These are phyloP conservation scores for Lutjanus argentimaculatus DNA, from an alignment of 2,797 vertebrate species.

Conservation along the genomic window DNA sequence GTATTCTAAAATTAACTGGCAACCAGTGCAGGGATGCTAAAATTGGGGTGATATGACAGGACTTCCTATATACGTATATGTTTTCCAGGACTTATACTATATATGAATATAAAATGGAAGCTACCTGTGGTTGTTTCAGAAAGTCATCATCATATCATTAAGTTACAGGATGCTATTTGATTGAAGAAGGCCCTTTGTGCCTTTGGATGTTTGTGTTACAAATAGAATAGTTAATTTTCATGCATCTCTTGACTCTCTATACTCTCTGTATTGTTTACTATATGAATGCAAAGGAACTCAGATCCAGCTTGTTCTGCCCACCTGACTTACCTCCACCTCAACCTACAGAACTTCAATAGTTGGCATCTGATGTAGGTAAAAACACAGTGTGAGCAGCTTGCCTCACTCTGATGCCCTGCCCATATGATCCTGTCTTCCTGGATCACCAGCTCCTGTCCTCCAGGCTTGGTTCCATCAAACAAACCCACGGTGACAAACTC, in stretches of 20 bases:
- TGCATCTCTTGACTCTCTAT: not conserved
- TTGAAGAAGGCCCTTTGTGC: too few species aligned
- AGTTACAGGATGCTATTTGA: not conserved
- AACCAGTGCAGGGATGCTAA: too few species aligned
- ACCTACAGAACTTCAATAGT: constrained; percentile 87
- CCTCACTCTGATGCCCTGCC: constrained; percentile 86
- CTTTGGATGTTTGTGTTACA: not conserved
- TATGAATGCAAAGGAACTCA: constrained; percentile 16
- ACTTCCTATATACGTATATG: too few species aligned
- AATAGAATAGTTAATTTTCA: not conserved
- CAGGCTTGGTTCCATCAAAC: constrained; percentile 82
- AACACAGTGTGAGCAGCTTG: constrained; percentile 86
- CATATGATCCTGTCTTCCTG: constrained; percentile 82
- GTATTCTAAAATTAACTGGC: too few species aligned
- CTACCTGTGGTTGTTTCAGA: not conserved
- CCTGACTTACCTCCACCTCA: constrained; percentile 83
- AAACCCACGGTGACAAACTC: constrained; percentile 85
- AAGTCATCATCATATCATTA: not conserved
- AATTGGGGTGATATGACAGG: too few species aligned
- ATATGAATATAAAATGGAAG: not conserved
- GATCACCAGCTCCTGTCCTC: constrained; percentile 82
- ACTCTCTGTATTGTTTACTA: not conserved
- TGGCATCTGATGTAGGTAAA: constrained; percentile 85
- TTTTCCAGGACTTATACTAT: too few species aligned
- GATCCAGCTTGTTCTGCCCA: constrained; percentile 31